Percentiles rank a stretch among this genome's conserved stretches.
Evolutionary conservation across 2,113 vertebrate genomes (phyloP).

Genomic region (Steatornis caripensis): DNA sequence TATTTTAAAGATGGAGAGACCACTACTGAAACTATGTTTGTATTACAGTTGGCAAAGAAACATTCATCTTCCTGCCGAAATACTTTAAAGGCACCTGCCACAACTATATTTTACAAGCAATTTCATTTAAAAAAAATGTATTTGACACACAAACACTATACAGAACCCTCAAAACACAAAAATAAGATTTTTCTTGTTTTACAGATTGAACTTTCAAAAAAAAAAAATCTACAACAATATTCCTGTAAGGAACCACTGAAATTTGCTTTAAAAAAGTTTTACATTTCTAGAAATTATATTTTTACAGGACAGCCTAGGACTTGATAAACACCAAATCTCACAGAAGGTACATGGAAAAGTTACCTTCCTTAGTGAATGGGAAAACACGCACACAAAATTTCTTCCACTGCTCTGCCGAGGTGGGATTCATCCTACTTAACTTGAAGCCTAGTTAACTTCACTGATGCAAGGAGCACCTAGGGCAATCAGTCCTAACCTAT

Average conservation of each 20-base stretch:
- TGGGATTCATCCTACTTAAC: neutral
- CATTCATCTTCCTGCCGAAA: neutral
- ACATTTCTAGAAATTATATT: neutral
- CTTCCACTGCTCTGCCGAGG: neutral
- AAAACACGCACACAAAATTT: neutral
- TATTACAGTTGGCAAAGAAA: neutral
- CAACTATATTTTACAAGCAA: neutral
- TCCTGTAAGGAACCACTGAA: neutral
- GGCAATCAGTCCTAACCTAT: neutral
- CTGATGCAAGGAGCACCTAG: neutral
- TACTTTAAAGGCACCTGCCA: neutral
- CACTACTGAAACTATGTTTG: neutral
- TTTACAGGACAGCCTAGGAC: neutral
- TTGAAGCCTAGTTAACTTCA: neutral
- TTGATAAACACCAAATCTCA: neutral
- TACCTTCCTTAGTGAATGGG: neutral
- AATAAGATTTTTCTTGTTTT: neutral
- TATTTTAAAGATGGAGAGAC: neutral
- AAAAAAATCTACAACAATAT: neutral
- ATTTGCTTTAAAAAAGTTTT: neutral
- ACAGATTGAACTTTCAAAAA: neutral
- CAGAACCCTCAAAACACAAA: neutral
- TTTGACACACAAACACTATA: neutral
- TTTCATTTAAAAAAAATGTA: neutral
- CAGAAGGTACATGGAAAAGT: neutral